Conservation (phyloP, 2,888 invertebrate species). For the Hecatera dysodea region DNA sequence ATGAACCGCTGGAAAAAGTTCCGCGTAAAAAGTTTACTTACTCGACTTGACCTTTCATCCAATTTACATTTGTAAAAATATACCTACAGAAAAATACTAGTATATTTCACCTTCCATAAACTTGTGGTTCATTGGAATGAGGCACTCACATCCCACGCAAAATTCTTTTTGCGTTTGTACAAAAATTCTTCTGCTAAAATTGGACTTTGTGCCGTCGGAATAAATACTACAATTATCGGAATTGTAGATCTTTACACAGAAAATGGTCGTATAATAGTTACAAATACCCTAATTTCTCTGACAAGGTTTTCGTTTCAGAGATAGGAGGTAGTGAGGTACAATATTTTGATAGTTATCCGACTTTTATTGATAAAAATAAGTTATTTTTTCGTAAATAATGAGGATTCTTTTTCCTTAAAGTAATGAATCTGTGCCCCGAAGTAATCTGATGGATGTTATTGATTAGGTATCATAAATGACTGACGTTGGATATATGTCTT, state of each 20-base stretch:
- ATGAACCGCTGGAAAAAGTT: conserved; percentile 32
- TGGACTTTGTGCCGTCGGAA: not conserved
- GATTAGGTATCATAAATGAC: conserved; percentile 42
- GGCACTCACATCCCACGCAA: conserved; percentile 25
- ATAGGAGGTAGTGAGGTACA: conserved; percentile 41
- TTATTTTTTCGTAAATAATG: conserved; percentile 45
- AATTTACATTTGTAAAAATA: conserved; percentile 64
- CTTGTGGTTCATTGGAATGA: conserved; percentile 27
- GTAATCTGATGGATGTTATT: conserved; percentile 33
- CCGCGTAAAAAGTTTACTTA: conserved; percentile 27
- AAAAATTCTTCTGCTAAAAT: not conserved
- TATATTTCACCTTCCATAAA: conserved; percentile 43
- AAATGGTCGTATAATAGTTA: conserved; percentile 27
- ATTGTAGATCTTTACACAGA: not conserved
- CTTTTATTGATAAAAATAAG: conserved; percentile 60
- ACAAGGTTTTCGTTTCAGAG: conserved; percentile 70
- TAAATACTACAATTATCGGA: conserved; percentile 18
- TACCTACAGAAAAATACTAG: conserved; percentile 46
- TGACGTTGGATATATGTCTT: conserved; percentile 43
- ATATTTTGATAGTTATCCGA: conserved; percentile 59
- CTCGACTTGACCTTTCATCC: conserved; percentile 43
- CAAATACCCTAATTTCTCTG: conserved; percentile 65
- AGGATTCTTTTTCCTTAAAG: conserved; percentile 36
- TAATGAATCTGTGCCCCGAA: conserved; percentile 31
- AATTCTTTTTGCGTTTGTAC: conserved; percentile 2